A percentile compares a stretch with the other conserved stretches of the same genome.
These are phyloP conservation scores for Apeltes quadracus DNA, from an alignment of 2,113 vertebrate genomes.

Conservation along the genomic window DNA sequence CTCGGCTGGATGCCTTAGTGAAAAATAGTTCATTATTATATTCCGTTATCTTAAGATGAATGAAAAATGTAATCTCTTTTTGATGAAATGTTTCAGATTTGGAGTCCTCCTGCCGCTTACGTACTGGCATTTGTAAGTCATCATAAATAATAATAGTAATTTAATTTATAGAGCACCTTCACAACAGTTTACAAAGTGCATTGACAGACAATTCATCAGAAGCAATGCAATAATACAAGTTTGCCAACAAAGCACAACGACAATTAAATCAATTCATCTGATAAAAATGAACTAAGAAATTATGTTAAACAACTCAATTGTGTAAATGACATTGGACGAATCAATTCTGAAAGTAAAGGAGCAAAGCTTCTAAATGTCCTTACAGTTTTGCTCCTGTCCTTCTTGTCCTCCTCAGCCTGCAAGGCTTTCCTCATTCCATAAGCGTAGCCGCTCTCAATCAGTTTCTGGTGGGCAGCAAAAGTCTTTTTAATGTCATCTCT, in stretches of 20 bases:
- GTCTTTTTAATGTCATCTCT: slow-evolving; percentile 93
- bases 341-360: no score
- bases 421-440: slow-evolving; percentile 92
- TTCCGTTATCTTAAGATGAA: not conserved
- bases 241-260: no score
- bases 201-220: no score
- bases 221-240: no score
- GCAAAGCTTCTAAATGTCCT: slow-evolving; percentile 36
- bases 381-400: slow-evolving; percentile 86
- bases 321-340: no score
- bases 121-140: not conserved
- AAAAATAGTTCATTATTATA: not conserved
- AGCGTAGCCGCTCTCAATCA: slow-evolving; percentile 90
- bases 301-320: no score
- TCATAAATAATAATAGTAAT: not conserved
- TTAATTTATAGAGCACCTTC: no score
- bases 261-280: no score
- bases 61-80: not conserved
- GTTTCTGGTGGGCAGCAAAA: slow-evolving; percentile 85
- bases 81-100: not conserved
- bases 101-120: not conserved
- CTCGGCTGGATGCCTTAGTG: slow-evolving; percentile 49
- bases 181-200: no score
- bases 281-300: no score
- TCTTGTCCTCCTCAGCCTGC: slow-evolving; percentile 85